Evolutionary conservation across 1,140 invertebrate genomes (phyloP).

Genomic region (Lepidostoma basale): DNA sequence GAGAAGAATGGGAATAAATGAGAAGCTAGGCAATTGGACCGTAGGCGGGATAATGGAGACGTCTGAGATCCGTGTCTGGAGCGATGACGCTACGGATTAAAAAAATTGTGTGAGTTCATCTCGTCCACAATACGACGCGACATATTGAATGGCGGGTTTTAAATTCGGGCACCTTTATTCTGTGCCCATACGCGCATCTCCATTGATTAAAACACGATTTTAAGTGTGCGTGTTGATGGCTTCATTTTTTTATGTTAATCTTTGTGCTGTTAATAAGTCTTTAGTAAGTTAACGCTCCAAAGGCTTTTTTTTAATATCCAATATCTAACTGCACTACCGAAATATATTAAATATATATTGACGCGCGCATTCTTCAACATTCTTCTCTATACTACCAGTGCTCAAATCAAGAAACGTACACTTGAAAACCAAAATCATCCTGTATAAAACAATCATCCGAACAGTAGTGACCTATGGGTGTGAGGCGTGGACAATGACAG

Average conservation of each 20-base stretch:
- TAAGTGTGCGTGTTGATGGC: background rate
- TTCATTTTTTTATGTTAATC: too few relatives aligned
- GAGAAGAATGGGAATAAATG: constrained; percentile 20
- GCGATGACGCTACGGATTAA: background rate
- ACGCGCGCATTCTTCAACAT: too few relatives aligned
- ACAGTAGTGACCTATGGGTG: too few relatives aligned
- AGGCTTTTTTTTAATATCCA: too few relatives aligned
- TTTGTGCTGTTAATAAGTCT: background rate
- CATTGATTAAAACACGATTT: background rate
- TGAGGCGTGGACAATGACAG: too few relatives aligned
- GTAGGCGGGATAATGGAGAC: constrained; percentile 15
- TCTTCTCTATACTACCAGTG: too few relatives aligned
- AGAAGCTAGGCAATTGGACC: background rate
- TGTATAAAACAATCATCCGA: too few relatives aligned
- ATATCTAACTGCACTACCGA: too few relatives aligned
- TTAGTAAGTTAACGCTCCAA: background rate
- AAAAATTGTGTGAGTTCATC: background rate
- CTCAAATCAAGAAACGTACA: too few relatives aligned
- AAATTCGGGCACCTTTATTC: constrained; percentile 9
- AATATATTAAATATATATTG: too few relatives aligned
- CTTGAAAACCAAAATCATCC: too few relatives aligned
- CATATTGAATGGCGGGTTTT: background rate
- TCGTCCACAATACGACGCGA: background rate
- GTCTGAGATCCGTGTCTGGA: constrained; percentile 15
- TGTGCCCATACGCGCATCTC: background rate